Evolutionary conservation across 2,113 vertebrate genomes (phyloP).

Genomic region (Ondatra zibethicus): DNA sequence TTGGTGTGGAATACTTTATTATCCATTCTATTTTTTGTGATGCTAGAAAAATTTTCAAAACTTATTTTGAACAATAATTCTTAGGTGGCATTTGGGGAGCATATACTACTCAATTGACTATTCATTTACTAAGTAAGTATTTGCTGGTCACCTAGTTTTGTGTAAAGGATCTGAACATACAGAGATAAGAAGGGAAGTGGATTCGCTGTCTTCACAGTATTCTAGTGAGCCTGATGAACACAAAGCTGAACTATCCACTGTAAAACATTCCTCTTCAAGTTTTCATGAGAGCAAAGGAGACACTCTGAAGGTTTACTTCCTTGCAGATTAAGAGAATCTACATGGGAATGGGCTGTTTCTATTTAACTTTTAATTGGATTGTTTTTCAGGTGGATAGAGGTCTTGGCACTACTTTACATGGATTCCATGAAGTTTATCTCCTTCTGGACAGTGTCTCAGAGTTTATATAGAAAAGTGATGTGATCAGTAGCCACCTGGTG

Average conservation of each 20-base stretch:
- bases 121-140: neutral
- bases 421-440: neutral
- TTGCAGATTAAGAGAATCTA: neutral
- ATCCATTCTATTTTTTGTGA: neutral
- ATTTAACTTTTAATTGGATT: constrained; percentile 2
- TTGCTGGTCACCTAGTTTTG: neutral
- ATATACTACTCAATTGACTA: neutral
- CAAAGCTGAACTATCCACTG: neutral
- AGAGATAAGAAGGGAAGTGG: neutral
- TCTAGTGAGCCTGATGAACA: neutral
- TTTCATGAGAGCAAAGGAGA: neutral
- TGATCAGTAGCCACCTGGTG: neutral
- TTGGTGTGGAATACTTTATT: neutral
- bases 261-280: rapidly evolving
- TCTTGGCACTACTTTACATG: neutral
- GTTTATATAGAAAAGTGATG: neutral
- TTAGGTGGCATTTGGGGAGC: neutral
- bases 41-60: neutral
- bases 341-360: neutral
- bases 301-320: neutral
- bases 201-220: neutral
- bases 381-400: neutral
- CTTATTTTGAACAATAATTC: neutral
- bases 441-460: neutral
- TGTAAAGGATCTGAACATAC: neutral